Evolutionary conservation across 2,888 invertebrate genomes (phyloP).

Genomic region (Thera britannica): DNA sequence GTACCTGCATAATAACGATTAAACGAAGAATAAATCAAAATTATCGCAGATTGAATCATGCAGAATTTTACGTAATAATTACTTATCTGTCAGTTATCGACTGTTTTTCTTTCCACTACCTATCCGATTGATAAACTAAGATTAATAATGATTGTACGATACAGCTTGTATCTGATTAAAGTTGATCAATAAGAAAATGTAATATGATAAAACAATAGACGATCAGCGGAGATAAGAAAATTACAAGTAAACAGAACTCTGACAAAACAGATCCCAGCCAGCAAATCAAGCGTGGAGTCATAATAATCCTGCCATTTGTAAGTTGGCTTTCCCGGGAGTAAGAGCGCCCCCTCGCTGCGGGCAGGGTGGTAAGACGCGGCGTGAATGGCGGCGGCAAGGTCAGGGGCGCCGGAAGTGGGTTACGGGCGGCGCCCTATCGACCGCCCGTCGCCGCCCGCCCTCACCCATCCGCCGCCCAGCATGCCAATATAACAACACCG

Average conservation of each 20-base stretch:
- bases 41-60: neutral
- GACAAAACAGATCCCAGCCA: conserved; percentile 43
- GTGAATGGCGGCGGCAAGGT: conserved; percentile 83
- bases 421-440: conserved; percentile 82
- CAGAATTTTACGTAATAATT: neutral
- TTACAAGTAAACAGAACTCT: conserved; percentile 43
- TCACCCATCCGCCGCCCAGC: conserved; percentile 28
- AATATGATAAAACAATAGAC: conserved; percentile 4
- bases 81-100: neutral
- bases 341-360: conserved; percentile 26
- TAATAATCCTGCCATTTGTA: conserved; percentile 66
- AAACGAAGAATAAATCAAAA: no score
- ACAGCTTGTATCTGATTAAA: neutral
- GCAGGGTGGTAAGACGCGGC: conserved; percentile 64
- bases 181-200: neutral
- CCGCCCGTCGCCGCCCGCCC: conserved; percentile 55
- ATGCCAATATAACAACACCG: conserved; percentile 38
- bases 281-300: conserved; percentile 58
- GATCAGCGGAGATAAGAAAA: conserved; percentile 23
- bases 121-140: neutral
- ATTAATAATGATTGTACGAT: neutral
- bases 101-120: no score
- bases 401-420: conserved; percentile 84
- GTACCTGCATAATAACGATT: no score
- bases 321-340: conserved; percentile 44